Conservation (phyloP, 2,113 vertebrate species). For the Melanerpes formicivorus region DNA sequence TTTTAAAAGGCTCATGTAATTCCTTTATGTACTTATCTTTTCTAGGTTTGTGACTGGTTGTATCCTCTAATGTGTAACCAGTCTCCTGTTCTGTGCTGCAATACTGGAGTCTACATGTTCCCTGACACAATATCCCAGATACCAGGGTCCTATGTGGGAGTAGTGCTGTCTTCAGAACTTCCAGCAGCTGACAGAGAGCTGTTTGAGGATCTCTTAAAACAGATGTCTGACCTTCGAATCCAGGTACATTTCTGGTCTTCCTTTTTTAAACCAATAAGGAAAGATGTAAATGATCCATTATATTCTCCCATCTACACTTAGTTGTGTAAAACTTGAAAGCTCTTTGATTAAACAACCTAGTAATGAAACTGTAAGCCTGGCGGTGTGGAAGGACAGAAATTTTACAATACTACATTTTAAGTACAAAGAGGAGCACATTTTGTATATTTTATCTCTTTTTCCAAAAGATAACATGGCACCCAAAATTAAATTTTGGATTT, state of each 20-base stretch:
- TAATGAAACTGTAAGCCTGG: not conserved
- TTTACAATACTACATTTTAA: not conserved
- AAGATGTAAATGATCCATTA: not conserved
- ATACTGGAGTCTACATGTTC: slow-evolving; percentile 95
- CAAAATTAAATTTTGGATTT: not conserved
- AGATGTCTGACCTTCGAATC: slow-evolving; percentile 92
- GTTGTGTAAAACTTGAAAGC: not conserved
- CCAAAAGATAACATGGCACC: not conserved
- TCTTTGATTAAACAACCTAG: not conserved
- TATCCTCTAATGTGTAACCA: slow-evolving; percentile 90
- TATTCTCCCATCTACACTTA: not conserved
- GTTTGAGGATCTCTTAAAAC: slow-evolving; percentile 91
- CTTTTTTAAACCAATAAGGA: not conserved
- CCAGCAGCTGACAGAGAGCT: slow-evolving; percentile 82
- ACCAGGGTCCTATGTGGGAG: slow-evolving; percentile 90
- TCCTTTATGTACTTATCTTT: not conserved
- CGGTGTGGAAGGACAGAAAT: not conserved
- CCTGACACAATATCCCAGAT: slow-evolving; percentile 90
- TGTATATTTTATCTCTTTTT: not conserved
- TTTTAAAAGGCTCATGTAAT: not conserved
- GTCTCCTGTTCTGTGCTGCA: slow-evolving; percentile 92
- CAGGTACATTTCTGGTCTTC: slow-evolving; percentile 79
- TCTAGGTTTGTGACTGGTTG: slow-evolving; percentile 95
- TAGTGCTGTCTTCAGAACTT: slow-evolving; percentile 93
- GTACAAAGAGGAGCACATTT: not conserved